These are phyloP conservation scores for Bugulina stolonifera DNA, from an alignment of 2,888 invertebrate genomes.

Conservation along the genomic window DNA sequence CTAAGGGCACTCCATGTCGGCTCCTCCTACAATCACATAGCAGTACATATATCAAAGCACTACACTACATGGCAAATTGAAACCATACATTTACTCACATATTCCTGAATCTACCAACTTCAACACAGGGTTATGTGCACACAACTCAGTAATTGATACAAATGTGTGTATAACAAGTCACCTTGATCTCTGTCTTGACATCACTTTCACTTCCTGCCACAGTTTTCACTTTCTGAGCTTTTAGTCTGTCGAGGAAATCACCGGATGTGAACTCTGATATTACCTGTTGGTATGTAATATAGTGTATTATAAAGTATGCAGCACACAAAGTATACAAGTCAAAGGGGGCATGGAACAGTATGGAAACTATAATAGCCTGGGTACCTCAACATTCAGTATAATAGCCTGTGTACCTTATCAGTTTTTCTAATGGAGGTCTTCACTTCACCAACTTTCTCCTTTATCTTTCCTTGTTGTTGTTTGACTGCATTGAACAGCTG, in stretches of 20 bases:
- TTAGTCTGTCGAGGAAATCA: constrained; percentile 10
- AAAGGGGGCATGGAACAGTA: too few species aligned
- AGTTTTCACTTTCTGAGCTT: constrained; percentile 8
- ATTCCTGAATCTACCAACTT: too few species aligned
- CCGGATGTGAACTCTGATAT: constrained; percentile 15
- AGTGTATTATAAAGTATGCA: too few species aligned
- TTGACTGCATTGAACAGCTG: constrained; percentile 86
- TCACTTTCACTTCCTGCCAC: not conserved
- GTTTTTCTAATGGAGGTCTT: constrained; percentile 67
- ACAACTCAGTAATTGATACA: too few species aligned
- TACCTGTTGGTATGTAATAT: not conserved
- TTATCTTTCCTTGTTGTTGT: constrained; percentile 73
- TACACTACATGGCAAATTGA: too few species aligned
- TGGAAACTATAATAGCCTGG: too few species aligned
- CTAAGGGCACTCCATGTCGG: constrained; percentile 58
- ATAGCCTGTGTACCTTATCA: constrained; percentile 14
- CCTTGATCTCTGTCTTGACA: constrained; percentile 12
- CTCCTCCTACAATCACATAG: constrained; percentile 25
- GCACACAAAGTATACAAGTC: too few species aligned
- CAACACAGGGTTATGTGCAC: too few species aligned
- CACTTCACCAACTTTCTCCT: constrained; percentile 62
- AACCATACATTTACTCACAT: too few species aligned
- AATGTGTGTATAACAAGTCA: too few species aligned
- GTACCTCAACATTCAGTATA: too few species aligned
- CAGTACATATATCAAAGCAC: too few species aligned